These are phyloP conservation scores for Toxonevra muliebris DNA, from an alignment of 2,888 invertebrate species.

Conservation along the genomic window DNA sequence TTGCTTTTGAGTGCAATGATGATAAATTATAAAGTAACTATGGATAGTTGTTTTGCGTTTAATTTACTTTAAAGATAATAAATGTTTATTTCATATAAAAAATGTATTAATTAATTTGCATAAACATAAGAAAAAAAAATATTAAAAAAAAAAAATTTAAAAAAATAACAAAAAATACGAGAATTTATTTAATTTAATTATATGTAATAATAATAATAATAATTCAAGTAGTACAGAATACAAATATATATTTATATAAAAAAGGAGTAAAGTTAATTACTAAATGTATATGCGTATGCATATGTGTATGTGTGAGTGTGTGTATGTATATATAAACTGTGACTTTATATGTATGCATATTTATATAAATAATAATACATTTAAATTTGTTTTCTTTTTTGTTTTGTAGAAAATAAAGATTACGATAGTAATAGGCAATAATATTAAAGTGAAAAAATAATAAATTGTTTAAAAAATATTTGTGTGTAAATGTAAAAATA, in stretches of 20 bases:
- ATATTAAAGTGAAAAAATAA: background rate
- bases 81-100: background rate
- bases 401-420: background rate
- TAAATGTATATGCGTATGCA: background rate
- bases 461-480: no score
- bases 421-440: constrained; percentile 3
- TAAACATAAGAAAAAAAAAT: background rate
- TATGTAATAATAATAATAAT: no score
- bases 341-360: background rate
- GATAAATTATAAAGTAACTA: background rate
- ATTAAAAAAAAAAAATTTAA: background rate
- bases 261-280: background rate
- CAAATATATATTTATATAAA: no score
- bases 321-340: background rate
- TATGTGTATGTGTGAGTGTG: background rate
- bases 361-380: constrained; percentile 7
- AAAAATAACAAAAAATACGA: background rate
- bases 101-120: background rate
- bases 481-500: no score
- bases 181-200: background rate
- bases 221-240: no score
- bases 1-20: background rate
- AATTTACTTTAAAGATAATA: background rate
- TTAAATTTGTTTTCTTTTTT: background rate
- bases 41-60: background rate